These are phyloP conservation scores for Apeira syringaria DNA, from an alignment of 2,888 invertebrate species.

Conservation along the genomic window DNA sequence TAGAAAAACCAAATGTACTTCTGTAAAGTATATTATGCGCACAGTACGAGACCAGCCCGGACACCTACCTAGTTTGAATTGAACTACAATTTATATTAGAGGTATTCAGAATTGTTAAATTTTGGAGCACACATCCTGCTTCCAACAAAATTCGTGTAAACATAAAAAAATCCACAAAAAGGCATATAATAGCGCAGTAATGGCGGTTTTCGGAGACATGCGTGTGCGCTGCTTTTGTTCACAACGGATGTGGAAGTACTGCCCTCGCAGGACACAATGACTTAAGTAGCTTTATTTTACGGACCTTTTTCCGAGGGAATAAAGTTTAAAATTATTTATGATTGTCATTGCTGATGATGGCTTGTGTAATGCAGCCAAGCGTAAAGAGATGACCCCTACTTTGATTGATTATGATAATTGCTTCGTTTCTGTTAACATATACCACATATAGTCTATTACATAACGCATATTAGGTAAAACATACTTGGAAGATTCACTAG, in stretches of 20 bases:
- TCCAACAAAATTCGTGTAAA: constrained; percentile 44
- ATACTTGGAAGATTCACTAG: no score
- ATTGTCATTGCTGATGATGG: not conserved
- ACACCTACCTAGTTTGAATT: no score
- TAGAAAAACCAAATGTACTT: no score
- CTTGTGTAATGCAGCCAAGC: constrained; percentile 18
- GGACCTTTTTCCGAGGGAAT: constrained; percentile 8
- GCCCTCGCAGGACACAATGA: constrained; percentile 14
- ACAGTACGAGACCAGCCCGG: no score
- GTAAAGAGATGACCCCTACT: constrained; percentile 29
- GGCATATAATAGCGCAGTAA: constrained; percentile 71
- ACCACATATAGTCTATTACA: no score
- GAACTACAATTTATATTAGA: no score
- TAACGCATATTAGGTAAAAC: no score
- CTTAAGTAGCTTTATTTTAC: constrained; percentile 2
- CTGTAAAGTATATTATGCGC: no score
- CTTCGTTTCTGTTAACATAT: constrained; percentile 9
- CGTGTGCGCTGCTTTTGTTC: constrained; percentile 32
- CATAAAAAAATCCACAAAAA: constrained; percentile 59
- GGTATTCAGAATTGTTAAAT: constrained; percentile 21
- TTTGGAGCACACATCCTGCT: constrained; percentile 50
- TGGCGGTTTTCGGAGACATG: constrained; percentile 54
- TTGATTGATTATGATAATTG: constrained; percentile 27
- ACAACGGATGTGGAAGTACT: constrained; percentile 33
- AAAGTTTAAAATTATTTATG: constrained; percentile 11